Evolutionary conservation across 2,797 vertebrate species (phyloP).

Genomic region (Cuniculus paca): DNA sequence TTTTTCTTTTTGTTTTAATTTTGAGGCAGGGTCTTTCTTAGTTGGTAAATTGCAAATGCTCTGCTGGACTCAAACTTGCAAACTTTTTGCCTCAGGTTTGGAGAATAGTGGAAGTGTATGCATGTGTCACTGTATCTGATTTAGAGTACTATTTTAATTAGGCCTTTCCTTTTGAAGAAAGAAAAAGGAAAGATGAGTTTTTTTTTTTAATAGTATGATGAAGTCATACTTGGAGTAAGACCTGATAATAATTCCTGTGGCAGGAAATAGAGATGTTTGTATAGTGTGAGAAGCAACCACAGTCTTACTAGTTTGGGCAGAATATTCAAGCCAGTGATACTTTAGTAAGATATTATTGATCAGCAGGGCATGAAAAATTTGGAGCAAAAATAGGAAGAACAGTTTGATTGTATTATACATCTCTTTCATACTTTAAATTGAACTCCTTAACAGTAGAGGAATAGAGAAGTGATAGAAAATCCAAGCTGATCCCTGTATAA

Average conservation of each 20-base stretch:
- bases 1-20: neutral
- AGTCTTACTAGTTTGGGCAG: neutral
- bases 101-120: neutral
- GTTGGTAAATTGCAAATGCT: neutral
- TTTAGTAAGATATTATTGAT: neutral
- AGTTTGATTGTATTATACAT: neutral
- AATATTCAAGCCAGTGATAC: neutral
- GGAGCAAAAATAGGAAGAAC: neutral
- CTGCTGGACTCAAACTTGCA: neutral
- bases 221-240: neutral
- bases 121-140: neutral
- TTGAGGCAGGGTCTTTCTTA: neutral
- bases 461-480: neutral
- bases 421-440: neutral
- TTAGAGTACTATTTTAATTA: neutral
- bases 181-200: neutral
- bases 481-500: neutral
- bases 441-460: constrained; percentile 13
- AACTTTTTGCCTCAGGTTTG: neutral
- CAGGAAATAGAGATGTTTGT: neutral
- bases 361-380: neutral
- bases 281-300: neutral
- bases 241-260: neutral
- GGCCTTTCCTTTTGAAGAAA: neutral
- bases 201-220: no score